Percentiles rank a stretch among this genome's conserved stretches.
These are phyloP conservation scores for Brachionus rubens DNA, from an alignment of 1,140 invertebrate species.

Conservation along the genomic window DNA sequence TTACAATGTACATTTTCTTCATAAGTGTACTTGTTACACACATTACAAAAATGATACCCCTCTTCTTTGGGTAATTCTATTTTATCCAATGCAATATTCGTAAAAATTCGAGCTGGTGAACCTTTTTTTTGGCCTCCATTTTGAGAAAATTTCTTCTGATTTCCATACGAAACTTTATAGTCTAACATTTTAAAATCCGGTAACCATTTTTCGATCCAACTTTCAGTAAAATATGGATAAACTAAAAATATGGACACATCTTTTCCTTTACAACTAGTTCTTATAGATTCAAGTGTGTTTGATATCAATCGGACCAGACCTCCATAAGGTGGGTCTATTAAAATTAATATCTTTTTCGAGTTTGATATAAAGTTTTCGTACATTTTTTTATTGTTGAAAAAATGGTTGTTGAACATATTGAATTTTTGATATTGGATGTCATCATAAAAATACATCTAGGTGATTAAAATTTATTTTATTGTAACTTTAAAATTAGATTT, in stretches of 20 bases:
- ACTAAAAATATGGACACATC: background rate
- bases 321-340: conserved; percentile 45
- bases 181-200: conserved; percentile 24
- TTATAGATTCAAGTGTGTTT: conserved; percentile 22
- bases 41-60: conserved; percentile 31
- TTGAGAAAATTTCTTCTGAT: conserved; percentile 40
- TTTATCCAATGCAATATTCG: conserved; percentile 8
- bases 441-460: conserved; percentile 34
- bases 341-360: conserved; percentile 21
- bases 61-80: background rate
- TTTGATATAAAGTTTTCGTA: background rate
- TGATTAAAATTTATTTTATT: too few species aligned
- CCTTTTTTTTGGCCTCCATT: conserved; percentile 17
- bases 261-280: background rate
- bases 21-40: conserved; percentile 38
- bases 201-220: conserved; percentile 21
- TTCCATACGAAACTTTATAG: conserved; percentile 41
- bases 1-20: conserved; percentile 23
- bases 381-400: conserved; percentile 9
- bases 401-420: conserved; percentile 42
- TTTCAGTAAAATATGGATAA: conserved; percentile 46
- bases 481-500: too few species aligned
- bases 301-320: background rate
- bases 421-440: background rate
- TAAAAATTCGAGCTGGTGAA: conserved; percentile 38